These are phyloP conservation scores for Paedocypris sp. DNA, from an alignment of 2,113 vertebrate genomes.

Conservation along the genomic window DNA sequence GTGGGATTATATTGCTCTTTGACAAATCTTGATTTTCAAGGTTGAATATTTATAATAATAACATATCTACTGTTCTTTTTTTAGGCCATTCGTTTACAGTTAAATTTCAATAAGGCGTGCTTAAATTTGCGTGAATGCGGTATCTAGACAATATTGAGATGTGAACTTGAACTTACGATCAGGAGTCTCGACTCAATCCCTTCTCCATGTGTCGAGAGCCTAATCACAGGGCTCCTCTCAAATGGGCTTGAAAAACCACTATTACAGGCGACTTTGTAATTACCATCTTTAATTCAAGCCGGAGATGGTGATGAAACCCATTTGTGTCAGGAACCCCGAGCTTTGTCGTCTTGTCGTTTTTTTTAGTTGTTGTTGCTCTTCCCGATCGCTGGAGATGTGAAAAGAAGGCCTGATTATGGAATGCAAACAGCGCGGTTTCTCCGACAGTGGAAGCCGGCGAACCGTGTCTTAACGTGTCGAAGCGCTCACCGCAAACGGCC, in stretches of 20 bases:
- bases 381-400: constrained; percentile 26
- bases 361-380: neutral
- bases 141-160: constrained; percentile 9
- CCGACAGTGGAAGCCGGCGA: constrained; percentile 7
- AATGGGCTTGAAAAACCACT: constrained; percentile 32
- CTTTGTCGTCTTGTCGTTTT: neutral
- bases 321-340: no score
- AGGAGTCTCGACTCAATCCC: constrained; percentile 28
- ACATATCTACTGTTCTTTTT: no score
- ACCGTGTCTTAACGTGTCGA: constrained; percentile 34
- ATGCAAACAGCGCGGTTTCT: constrained; percentile 26
- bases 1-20: no score
- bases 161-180: constrained; percentile 14
- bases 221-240: constrained; percentile 25
- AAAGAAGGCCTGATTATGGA: constrained; percentile 43
- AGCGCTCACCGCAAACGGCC: constrained; percentile 18
- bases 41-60: no score
- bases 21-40: no score
- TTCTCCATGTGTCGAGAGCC: constrained; percentile 34
- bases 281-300: constrained; percentile 21
- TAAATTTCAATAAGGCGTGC: no score
- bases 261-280: constrained; percentile 31
- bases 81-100: no score
- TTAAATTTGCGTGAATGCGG: neutral
- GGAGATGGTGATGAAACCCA: constrained; percentile 18